Conservation (phyloP, 2,113 vertebrate genomes). For the Corythornis madagascariensis region DNA sequence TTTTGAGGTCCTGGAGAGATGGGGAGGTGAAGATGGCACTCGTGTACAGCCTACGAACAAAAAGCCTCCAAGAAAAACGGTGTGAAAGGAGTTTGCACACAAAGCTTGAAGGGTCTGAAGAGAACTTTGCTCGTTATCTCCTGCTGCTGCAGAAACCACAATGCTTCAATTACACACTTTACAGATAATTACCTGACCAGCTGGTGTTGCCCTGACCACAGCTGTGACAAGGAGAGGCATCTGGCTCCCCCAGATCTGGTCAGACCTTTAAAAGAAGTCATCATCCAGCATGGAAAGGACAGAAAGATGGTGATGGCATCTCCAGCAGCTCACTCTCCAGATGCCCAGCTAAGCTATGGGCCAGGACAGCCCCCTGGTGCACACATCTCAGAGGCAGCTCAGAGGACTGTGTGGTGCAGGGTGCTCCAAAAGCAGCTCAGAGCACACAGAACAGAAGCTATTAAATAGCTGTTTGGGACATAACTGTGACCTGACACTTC, state of each 20-base stretch:
- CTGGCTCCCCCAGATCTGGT: neutral
- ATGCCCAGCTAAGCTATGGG: neutral
- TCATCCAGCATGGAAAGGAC: neutral
- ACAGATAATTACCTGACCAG: neutral
- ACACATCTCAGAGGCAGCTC: neutral
- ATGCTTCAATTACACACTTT: neutral
- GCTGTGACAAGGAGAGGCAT: neutral
- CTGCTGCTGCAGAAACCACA: neutral
- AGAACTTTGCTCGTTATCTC: neutral
- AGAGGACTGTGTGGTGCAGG: neutral
- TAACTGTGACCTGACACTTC: neutral
- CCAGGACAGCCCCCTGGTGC: neutral
- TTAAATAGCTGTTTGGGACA: neutral
- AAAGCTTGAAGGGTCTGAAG: neutral
- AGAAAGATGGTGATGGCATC: neutral
- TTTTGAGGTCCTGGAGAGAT: neutral
- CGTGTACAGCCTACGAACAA: fast-evolving
- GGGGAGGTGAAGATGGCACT: neutral
- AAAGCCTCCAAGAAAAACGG: neutral
- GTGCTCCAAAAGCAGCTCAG: neutral
- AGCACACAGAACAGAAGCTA: neutral
- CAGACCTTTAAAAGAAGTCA: neutral
- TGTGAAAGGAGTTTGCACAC: neutral
- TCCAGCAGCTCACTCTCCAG: neutral
- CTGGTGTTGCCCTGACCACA: neutral